A percentile compares a stretch with the other conserved stretches of the same genome.
Conservation (phyloP, 2,797 vertebrate species). For the Semotilus atromaculatus region DNA sequence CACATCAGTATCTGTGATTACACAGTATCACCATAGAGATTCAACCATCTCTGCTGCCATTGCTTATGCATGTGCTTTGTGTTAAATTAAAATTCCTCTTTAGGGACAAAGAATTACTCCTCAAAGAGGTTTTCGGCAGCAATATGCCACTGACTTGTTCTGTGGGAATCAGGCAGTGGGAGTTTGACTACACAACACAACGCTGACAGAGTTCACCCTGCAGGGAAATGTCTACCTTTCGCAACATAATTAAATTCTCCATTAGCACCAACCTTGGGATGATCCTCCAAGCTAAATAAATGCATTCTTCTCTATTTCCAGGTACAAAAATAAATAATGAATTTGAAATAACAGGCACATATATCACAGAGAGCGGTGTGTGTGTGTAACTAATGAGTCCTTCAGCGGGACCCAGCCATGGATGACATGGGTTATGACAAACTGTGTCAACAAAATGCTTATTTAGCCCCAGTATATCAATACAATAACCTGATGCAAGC, state of each 20-base stretch:
- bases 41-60: background rate
- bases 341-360: constrained; percentile 41
- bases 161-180: background rate
- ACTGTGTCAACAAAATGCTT: constrained; percentile 76
- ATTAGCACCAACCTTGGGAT: constrained; percentile 32
- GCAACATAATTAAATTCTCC: constrained; percentile 50
- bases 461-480: constrained; percentile 71
- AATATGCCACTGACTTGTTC: constrained; percentile 12
- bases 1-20: constrained; percentile 30
- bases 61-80: constrained; percentile 11
- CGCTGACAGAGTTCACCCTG: constrained; percentile 28
- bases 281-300: constrained; percentile 23
- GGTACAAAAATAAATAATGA: constrained; percentile 53
- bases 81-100: constrained; percentile 33
- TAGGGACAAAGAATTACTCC: constrained; percentile 28
- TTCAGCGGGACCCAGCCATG: constrained; percentile 16
- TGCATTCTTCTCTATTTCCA: constrained; percentile 42
- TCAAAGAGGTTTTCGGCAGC: background rate
- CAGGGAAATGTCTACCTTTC: constrained; percentile 37
- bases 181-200: constrained; percentile 28
- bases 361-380: constrained; percentile 51
- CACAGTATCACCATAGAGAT: constrained; percentile 27
- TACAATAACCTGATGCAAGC: constrained; percentile 67
- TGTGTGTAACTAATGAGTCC: constrained; percentile 52
- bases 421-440: constrained; percentile 73